Conservation (phyloP, 2,888 invertebrate genomes). For the Dorcus parallelipipedus region DNA sequence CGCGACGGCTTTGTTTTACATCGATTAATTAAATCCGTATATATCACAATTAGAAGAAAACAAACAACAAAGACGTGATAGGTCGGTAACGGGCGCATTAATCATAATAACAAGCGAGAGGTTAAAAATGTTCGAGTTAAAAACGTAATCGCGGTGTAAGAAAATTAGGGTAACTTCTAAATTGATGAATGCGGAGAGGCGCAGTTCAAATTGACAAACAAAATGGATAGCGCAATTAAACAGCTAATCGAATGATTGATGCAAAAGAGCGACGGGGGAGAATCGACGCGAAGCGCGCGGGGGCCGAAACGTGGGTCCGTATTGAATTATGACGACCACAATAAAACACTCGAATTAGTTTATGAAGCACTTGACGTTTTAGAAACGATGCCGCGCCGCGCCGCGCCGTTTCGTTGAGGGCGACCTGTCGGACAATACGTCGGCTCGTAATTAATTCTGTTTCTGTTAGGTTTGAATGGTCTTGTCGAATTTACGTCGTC, state of each 20-base stretch:
- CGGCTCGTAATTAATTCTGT: constrained; percentile 25
- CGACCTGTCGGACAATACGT: constrained; percentile 21
- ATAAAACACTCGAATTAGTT: constrained; percentile 40
- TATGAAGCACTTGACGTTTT: constrained; percentile 30
- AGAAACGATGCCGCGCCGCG: constrained; percentile 21
- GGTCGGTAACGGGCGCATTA: constrained; percentile 10
- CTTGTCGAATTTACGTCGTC: constrained; percentile 18
- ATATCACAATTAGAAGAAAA: not conserved
- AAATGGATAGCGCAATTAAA: constrained; percentile 49
- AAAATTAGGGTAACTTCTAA: constrained; percentile 37
- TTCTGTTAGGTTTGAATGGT: constrained; percentile 26
- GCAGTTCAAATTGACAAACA: constrained; percentile 46
- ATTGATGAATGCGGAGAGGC: constrained; percentile 44
- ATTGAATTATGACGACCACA: constrained; percentile 38
- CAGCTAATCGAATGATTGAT: constrained; percentile 49
- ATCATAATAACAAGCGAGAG: constrained; percentile 21
- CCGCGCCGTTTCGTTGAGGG: constrained; percentile 18
- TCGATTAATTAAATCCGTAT: not conserved
- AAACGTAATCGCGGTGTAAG: constrained; percentile 24
- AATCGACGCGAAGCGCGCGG: constrained; percentile 24
- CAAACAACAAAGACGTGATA: not conserved
- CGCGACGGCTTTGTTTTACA: not conserved
- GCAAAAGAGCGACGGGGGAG: constrained; percentile 33
- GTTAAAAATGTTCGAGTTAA: constrained; percentile 14
- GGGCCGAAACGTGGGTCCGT: constrained; percentile 16